Evolutionary conservation across 2,888 invertebrate genomes (phyloP).

Genomic region (Drosophila hawaiiensis): DNA sequence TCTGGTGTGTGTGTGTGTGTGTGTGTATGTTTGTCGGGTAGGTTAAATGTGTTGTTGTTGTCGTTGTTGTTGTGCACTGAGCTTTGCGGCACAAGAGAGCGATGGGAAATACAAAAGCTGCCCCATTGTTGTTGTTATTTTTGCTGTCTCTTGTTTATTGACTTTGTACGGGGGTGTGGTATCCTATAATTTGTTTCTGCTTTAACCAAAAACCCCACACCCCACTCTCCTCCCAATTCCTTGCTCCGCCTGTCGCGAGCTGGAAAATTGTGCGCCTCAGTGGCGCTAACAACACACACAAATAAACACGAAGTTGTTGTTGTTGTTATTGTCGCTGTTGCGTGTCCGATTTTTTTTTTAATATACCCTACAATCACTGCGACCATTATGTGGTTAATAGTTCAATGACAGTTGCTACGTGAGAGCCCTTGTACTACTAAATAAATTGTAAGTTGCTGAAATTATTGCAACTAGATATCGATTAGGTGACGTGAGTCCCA

Average conservation of each 20-base stretch:
- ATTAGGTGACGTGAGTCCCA: not conserved
- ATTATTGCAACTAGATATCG: not conserved
- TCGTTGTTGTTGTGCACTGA: slow-evolving; percentile 47
- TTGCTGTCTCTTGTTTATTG: slow-evolving; percentile 73
- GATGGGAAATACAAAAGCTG: slow-evolving; percentile 74
- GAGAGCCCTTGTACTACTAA: not conserved
- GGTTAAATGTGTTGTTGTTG: slow-evolving; percentile 53
- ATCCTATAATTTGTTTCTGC: slow-evolving; percentile 79
- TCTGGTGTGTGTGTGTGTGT: slow-evolving; percentile 11
- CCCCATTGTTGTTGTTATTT: slow-evolving; percentile 37
- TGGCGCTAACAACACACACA: slow-evolving; percentile 62
- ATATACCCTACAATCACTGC: slow-evolving; percentile 31
- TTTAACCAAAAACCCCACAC: slow-evolving; percentile 60
- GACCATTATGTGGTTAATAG: slow-evolving; percentile 2
- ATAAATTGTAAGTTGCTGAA: not conserved
- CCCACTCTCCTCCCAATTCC: slow-evolving; percentile 4
- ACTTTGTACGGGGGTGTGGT: slow-evolving; percentile 71
- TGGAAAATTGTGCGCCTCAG: slow-evolving; percentile 76
- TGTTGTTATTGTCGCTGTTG: slow-evolving; percentile 29
- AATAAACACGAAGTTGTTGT: slow-evolving; percentile 23
- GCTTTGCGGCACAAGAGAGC: slow-evolving; percentile 41
- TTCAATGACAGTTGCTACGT: not conserved
- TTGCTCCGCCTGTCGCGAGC: slow-evolving; percentile 30
- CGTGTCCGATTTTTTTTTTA: slow-evolving; percentile 15
- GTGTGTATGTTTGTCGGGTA: slow-evolving; percentile 29